These are phyloP conservation scores for Chloebia gouldiae DNA, from an alignment of 2,113 vertebrate genomes.

Conservation along the genomic window DNA sequence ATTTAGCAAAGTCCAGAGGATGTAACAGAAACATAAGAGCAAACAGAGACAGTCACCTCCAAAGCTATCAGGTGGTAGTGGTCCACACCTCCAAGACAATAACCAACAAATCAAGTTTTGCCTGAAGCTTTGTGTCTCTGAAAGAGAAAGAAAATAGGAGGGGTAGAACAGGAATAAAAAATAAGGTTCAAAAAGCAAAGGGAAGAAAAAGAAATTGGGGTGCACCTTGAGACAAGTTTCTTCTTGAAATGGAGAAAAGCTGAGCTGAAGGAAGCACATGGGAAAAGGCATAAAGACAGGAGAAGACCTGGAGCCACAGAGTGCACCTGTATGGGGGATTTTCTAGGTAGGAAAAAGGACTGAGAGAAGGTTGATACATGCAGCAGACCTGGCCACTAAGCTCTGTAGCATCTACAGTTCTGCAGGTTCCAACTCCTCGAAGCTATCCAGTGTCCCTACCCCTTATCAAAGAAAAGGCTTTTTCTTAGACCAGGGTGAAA, in stretches of 20 bases:
- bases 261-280: neutral
- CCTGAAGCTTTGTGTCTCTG: neutral
- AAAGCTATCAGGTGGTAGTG: neutral
- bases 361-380: neutral
- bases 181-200: neutral
- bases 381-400: neutral
- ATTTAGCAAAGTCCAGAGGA: neutral
- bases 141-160: neutral
- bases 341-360: neutral
- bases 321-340: neutral
- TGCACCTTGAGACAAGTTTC: neutral
- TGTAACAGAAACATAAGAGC: neutral
- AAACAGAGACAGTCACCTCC: neutral
- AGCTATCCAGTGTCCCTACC: neutral
- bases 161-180: neutral
- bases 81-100: neutral
- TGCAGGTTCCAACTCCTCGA: neutral
- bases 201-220: neutral
- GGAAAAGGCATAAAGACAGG: neutral
- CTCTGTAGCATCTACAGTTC: neutral
- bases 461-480: neutral
- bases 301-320: neutral
- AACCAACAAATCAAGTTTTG: neutral
- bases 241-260: neutral
- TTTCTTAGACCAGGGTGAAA: neutral